Evolutionary conservation across 1,140 invertebrate species (phyloP), one percentile per base, ranked within the genome.

Genomic region (Antheraea pernyi): DNA sequence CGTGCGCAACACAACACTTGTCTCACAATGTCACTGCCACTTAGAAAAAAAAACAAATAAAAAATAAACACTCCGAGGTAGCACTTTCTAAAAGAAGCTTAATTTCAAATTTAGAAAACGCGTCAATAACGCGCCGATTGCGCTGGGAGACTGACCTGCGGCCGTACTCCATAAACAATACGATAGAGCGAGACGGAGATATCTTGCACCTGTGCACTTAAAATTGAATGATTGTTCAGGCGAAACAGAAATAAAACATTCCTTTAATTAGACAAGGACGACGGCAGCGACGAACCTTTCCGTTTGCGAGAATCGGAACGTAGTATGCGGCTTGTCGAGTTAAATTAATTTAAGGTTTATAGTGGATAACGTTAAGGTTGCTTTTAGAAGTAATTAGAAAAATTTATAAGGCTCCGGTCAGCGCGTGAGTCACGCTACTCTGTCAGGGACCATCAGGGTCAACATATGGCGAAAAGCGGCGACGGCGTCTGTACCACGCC

Each of bases 401-500:
- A 64, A 66, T 66, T 70, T 66, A 69, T 71, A 65, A 59, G 61
- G 53, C 59, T 46, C 65, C 68, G 18, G 18, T 36, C 22, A 64
- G 18, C 61, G 65, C 9, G 42, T 48, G 64, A 65, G 67, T 65
- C 69, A 76, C 60, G 62, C 11, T 30, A 30, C 30, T 30, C 61
- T 60, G 67, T 65, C 69, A 76, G 77, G 82, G 86, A 88, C 83
- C 85, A 83, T 84, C 88, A 91, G 88, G 88, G 88, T 88, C 88
- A 86, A 84, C 88, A 88, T 85, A 88, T 91, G 88, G 88, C 83
- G 77, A 85, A 85, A 83, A 83, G 76, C 70, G 76, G 72, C 72
- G 72, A 73, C 36, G 37, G 65, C 30, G 46, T 46, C 59, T 74
- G 66, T 68, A 58, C 22, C 22, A 30, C 76, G 80, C 80, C 87